Evolutionary conservation across 2,888 invertebrate species (phyloP), one percentile per base, ranked within the genome.

Genomic region (Dexiosoma caninum): DNA sequence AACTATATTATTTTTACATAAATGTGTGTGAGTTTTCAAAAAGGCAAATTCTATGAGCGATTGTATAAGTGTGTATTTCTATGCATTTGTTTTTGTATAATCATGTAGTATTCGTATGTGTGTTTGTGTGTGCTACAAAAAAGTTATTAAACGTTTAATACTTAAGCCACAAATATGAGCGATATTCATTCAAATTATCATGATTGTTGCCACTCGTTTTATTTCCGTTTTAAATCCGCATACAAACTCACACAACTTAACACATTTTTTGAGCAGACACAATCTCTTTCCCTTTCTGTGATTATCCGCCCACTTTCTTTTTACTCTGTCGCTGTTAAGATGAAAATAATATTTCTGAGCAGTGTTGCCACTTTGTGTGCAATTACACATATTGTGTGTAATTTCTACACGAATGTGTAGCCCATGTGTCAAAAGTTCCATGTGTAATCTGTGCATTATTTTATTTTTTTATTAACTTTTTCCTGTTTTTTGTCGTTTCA

Each of bases 131-230:
- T 30, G 19, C 8, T 37, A 27, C 23, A 19, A 23, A 32, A 46
- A 57, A 69, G 21, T 57, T 57, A 10, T 23, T 44, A 59, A 59
- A 37, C 59, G 9, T 44, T 53, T 67, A 55, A 55, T 59, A 46
- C 57, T 49, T 44, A 44, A 53, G 60, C 67, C 71, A 67, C 59
- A 78, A 72, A 78, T 72, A 72, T 78, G 72, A 72, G 59, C 67
- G 67, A 72, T 46, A 67, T 60, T 67, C 57, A 51, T 66, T 23
- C 14, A 53, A 42, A 62, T 70, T 42, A 70, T 64, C 59, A 64
- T 59, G 57, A 62, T 35, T 71, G 9, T 60, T 71, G 30, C 16
- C 37, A 40, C 27, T 42, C 9, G 9, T 67, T 51, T 42, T 67
- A 42, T 53, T 42, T 53, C 23, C 12, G n/a, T n/a, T n/a, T 14